Evolutionary conservation across 2,888 invertebrate species (phyloP).

Genomic region (Ametastegia equiseti): DNA sequence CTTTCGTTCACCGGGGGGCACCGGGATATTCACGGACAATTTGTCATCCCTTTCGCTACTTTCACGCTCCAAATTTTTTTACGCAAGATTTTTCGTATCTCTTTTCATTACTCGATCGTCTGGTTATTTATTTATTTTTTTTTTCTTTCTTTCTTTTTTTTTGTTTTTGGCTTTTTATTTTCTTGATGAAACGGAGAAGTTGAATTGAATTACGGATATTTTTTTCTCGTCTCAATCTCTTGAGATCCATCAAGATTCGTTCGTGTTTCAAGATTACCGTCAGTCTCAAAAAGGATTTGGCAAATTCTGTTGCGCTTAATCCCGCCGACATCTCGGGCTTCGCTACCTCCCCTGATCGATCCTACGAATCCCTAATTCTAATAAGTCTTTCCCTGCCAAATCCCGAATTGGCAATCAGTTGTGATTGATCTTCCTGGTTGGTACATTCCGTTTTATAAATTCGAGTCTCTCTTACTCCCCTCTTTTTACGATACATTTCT

Average conservation of each 20-base stretch:
- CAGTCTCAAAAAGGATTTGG: constrained; percentile 32
- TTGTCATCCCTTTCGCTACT: constrained; percentile 29
- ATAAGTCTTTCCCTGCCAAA: constrained; percentile 37
- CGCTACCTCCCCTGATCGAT: neutral
- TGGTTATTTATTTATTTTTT: neutral
- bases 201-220: neutral
- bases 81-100: neutral
- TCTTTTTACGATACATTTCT: constrained; percentile 20
- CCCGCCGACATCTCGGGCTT: constrained; percentile 4
- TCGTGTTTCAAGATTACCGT: neutral
- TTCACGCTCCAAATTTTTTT: neutral
- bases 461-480: neutral
- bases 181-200: neutral
- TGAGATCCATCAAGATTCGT: neutral
- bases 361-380: constrained; percentile 40
- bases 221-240: neutral
- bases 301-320: constrained; percentile 38
- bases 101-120: neutral
- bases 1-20: neutral
- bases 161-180: neutral
- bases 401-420: constrained; percentile 50
- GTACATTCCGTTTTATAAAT: constrained; percentile 48
- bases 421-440: constrained; percentile 41
- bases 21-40: constrained; percentile 38
- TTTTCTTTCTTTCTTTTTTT: neutral